Percentiles rank a stretch among this genome's conserved stretches.
Evolutionary conservation across 2,113 vertebrate genomes (phyloP).

Genomic region (Microcebus tavaratra): DNA sequence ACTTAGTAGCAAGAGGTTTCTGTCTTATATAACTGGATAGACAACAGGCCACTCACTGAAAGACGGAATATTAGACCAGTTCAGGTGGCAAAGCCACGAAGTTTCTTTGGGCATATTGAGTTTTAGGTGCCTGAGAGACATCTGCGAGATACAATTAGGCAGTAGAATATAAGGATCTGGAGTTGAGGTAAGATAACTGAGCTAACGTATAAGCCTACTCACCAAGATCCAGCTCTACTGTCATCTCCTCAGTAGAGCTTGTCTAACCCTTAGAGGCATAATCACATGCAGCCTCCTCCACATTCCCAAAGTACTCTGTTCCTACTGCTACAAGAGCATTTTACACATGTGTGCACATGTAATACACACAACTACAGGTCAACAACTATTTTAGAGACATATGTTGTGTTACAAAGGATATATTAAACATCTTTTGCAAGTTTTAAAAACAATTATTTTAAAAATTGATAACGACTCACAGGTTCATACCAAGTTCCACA

Average conservation of each 20-base stretch:
- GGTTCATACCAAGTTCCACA: neutral
- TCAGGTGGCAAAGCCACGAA: neutral
- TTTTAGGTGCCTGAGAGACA: neutral
- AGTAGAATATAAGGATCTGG: neutral
- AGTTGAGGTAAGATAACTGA: neutral
- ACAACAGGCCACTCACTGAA: neutral
- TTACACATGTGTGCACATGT: neutral
- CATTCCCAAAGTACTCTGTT: neutral
- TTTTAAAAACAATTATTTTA: constrained; percentile 3
- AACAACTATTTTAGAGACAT: neutral
- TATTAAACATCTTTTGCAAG: neutral
- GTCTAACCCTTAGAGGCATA: neutral
- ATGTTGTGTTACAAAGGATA: neutral
- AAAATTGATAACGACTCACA: neutral
- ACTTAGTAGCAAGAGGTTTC: neutral
- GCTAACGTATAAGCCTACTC: neutral
- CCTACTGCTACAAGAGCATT: neutral
- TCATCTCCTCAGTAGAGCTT: neutral
- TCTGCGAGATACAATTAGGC: neutral
- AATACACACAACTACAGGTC: neutral
- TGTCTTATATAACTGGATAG: neutral
- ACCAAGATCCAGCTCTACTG: neutral
- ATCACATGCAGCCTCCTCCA: neutral
- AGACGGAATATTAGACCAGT: neutral
- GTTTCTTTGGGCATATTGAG: neutral